These are phyloP conservation scores for Cyclophora punctaria DNA, from an alignment of 2,888 invertebrate species.

Conservation along the genomic window DNA sequence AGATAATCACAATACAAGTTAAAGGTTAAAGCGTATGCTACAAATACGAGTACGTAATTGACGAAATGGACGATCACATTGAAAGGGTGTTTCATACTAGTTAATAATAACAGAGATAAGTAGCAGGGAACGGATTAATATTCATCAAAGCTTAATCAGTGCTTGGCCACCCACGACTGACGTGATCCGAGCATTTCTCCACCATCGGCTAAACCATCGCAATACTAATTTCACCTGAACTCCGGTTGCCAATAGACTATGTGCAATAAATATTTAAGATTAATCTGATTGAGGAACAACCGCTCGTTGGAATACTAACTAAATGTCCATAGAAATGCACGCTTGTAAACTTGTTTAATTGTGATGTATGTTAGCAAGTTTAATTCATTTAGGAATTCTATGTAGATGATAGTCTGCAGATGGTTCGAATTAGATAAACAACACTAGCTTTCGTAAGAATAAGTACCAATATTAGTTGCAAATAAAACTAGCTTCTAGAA, in stretches of 20 bases:
- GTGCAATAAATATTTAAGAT: constrained; percentile 75
- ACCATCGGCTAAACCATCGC: constrained; percentile 65
- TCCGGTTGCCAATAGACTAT: constrained; percentile 59
- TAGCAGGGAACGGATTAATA: constrained; percentile 43
- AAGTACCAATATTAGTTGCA: too few species aligned
- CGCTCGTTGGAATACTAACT: constrained; percentile 66
- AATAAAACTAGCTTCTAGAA: too few species aligned
- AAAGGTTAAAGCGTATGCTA: too few species aligned
- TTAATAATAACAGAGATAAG: constrained; percentile 8
- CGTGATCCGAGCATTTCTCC: constrained; percentile 53
- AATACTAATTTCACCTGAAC: constrained; percentile 66
- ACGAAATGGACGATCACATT: too few species aligned
- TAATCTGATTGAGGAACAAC: constrained; percentile 62
- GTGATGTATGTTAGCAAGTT: constrained; percentile 24
- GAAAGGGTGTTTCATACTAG: background rate
- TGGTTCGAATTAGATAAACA: too few species aligned
- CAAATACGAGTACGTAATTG: too few species aligned
- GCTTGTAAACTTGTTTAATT: constrained; percentile 31
- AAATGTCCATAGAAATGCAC: constrained; percentile 18
- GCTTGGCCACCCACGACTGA: constrained; percentile 65
- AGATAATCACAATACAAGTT: too few species aligned
- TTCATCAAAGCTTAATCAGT: constrained; percentile 67
- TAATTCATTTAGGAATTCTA: constrained; percentile 5
- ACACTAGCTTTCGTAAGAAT: too few species aligned
- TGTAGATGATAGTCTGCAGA: too few species aligned